Percentiles rank a stretch among this genome's conserved stretches.
These are phyloP conservation scores for Aphelinus certus DNA, from an alignment of 1,140 invertebrate genomes.

Conservation along the genomic window DNA sequence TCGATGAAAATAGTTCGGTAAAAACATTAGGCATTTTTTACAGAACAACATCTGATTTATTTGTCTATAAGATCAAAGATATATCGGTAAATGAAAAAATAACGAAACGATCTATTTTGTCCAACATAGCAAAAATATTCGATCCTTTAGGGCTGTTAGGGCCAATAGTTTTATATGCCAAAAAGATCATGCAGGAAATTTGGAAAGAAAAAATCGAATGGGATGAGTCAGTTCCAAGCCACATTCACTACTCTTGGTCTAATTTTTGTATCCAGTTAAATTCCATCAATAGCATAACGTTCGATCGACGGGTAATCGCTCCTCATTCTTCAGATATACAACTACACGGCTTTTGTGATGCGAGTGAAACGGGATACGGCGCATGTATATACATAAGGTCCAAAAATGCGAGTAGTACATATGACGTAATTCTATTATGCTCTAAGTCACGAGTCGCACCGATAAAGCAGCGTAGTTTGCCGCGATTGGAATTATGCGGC, in stretches of 20 bases:
- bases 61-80: background rate
- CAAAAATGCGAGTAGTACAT: background rate
- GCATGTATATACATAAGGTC: constrained; percentile 42
- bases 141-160: constrained; percentile 38
- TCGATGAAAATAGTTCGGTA: too few relatives aligned
- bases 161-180: background rate
- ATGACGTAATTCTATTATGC: background rate
- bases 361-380: constrained; percentile 42
- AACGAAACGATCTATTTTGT: constrained; percentile 25
- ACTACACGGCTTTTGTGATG: constrained; percentile 47
- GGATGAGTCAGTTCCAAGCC: constrained; percentile 31
- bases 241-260: constrained; percentile 9
- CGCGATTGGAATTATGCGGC: constrained; percentile 60
- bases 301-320: background rate
- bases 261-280: constrained; percentile 5
- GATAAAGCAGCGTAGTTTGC: constrained; percentile 16
- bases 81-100: background rate
- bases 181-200: constrained; percentile 31
- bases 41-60: background rate
- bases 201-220: constrained; percentile 19
- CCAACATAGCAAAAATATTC: constrained; percentile 30
- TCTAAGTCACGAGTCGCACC: constrained; percentile 32
- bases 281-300: background rate
- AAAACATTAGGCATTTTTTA: constrained; percentile 27
- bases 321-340: constrained; percentile 6